Percentiles rank a stretch among this genome's conserved stretches.
Conservation (phyloP, 2,113 vertebrate species). For the Chaenogobius annularis region DNA sequence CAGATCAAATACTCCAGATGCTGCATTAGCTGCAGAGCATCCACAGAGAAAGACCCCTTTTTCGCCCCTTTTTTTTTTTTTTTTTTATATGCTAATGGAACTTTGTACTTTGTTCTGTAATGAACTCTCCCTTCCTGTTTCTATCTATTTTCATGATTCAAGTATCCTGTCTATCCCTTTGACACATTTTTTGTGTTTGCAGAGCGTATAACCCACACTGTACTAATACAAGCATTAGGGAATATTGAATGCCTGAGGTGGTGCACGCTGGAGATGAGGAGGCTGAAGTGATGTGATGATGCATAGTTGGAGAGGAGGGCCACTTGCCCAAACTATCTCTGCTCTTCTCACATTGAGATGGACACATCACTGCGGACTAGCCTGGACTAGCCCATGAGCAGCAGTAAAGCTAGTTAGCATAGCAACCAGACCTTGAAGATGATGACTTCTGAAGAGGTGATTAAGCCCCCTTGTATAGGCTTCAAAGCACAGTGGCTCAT, state of each 20-base stretch:
- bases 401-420: conserved; percentile 63
- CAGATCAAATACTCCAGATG: too few species aligned
- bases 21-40: too few species aligned
- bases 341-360: conserved; percentile 46
- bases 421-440: conserved; percentile 69
- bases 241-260: conserved; percentile 58
- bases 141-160: conserved; percentile 33
- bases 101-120: not conserved
- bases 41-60: too few species aligned
- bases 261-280: conserved; percentile 46
- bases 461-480: conserved; percentile 58
- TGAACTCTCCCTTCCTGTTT: conserved; percentile 56
- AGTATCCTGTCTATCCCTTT: conserved; percentile 46
- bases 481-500: conserved; percentile 45
- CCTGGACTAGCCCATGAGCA: conserved; percentile 36
- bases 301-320: conserved; percentile 52
- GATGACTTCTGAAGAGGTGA: conserved; percentile 70
- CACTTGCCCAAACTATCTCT: conserved; percentile 43
- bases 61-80: too few species aligned
- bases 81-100: too few species aligned
- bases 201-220: conserved; percentile 27
- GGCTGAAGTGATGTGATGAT: conserved; percentile 68
- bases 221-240: conserved; percentile 57
- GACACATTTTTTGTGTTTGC: conserved; percentile 49
- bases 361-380: conserved; percentile 32